These are phyloP conservation scores for Choristoneura fumiferana DNA, from an alignment of 1,140 invertebrate genomes.

Conservation along the genomic window DNA sequence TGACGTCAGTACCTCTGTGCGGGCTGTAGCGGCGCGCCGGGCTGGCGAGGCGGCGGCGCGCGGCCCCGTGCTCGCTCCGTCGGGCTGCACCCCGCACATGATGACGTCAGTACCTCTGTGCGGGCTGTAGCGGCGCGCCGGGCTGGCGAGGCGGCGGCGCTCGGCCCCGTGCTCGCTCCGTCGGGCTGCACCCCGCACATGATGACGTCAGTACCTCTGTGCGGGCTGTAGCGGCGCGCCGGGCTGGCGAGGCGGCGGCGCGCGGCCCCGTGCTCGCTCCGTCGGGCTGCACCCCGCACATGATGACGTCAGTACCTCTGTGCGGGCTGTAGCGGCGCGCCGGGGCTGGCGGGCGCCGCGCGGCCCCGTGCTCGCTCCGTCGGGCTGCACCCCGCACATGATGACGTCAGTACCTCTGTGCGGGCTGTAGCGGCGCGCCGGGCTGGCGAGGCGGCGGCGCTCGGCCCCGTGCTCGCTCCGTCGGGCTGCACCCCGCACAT, in stretches of 20 bases:
- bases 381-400: too few species aligned
- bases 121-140: slow-evolving; percentile 51
- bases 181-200: slow-evolving; percentile 19
- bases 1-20: slow-evolving; percentile 21
- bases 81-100: too few species aligned
- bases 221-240: slow-evolving; percentile 81
- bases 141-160: slow-evolving; percentile 77
- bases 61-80: slow-evolving; percentile 12
- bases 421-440: slow-evolving; percentile 1
- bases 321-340: slow-evolving; percentile 42
- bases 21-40: slow-evolving; percentile 84
- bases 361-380: slow-evolving; percentile 89
- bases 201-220: too few species aligned
- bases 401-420: background rate
- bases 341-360: slow-evolving; percentile 89
- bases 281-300: slow-evolving; percentile 91
- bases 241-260: too few species aligned
- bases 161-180: slow-evolving; percentile 27
- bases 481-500: too few species aligned
- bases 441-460: slow-evolving; percentile 67
- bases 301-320: slow-evolving; percentile 79
- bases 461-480: background rate
- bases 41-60: slow-evolving; percentile 79
- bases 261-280: slow-evolving; percentile 82
- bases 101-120: slow-evolving; percentile 29